Percentiles rank a stretch among this genome's conserved stretches.
Evolutionary conservation across 1,140 invertebrate genomes (phyloP).

Genomic region (Cyclina sinensis): DNA sequence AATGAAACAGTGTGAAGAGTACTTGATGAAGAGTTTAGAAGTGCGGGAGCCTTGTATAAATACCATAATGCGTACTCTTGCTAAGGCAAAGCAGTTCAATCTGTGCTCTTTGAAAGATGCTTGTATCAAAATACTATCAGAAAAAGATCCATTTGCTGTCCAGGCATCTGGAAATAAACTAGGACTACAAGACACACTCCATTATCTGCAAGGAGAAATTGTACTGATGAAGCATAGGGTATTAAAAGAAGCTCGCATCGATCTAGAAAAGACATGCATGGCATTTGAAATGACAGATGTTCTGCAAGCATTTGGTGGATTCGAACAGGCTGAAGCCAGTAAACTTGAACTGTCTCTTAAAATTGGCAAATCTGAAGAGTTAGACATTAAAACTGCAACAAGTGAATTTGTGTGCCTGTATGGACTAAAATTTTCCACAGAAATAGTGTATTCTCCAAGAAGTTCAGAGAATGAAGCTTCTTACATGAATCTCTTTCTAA

Average conservation of each 20-base stretch:
- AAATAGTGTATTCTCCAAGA: background rate
- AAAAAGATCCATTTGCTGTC: background rate
- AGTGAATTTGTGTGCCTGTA: background rate
- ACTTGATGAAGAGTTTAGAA: constrained; percentile 18
- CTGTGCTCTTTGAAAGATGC: background rate
- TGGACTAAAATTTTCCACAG: background rate
- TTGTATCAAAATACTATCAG: background rate
- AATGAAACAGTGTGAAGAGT: background rate
- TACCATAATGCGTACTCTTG: background rate
- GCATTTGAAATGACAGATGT: constrained; percentile 6
- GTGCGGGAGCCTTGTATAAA: constrained; percentile 4
- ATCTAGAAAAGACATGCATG: background rate
- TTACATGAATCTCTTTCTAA: background rate
- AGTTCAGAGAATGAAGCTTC: background rate
- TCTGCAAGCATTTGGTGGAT: background rate
- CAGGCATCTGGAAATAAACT: constrained; percentile 1
- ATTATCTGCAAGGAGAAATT: background rate
- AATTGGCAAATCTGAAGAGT: background rate
- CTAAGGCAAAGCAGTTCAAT: background rate
- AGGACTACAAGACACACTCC: constrained; percentile 1
- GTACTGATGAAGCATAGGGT: background rate
- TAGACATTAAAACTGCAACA: background rate
- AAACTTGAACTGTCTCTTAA: background rate
- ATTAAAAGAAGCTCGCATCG: background rate
- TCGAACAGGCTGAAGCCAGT: background rate